These are phyloP conservation scores for Eulithis testata DNA, from an alignment of 2,888 invertebrate genomes.

Conservation along the genomic window DNA sequence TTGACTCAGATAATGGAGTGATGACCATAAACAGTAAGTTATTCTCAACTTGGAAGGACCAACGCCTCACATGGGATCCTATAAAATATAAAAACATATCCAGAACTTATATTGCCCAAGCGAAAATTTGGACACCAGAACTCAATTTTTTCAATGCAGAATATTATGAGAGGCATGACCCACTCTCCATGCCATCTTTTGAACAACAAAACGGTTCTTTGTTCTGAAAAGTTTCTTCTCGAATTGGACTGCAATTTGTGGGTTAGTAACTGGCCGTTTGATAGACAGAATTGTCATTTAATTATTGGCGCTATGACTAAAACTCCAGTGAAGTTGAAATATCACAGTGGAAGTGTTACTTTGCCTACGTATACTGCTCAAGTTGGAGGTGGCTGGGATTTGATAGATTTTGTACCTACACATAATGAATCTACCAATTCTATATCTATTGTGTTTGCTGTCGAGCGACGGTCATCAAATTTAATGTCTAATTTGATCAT, in stretches of 20 bases:
- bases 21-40: slow-evolving; percentile 1
- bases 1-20: slow-evolving; percentile 5
- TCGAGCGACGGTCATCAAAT: slow-evolving; percentile 2
- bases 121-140: slow-evolving; percentile 4
- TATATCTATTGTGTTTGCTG: neutral
- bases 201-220: neutral
- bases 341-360: neutral
- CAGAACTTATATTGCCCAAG: neutral
- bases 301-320: neutral
- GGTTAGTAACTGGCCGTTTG: slow-evolving; percentile 12
- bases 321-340: slow-evolving; percentile 2
- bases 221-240: neutral
- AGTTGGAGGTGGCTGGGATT: slow-evolving; percentile 9
- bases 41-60: neutral
- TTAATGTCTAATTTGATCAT: neutral
- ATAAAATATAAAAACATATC: neutral
- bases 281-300: slow-evolving; percentile 7
- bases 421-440: neutral
- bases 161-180: neutral
- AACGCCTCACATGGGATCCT: slow-evolving; percentile 5
- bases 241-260: neutral
- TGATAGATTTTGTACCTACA: slow-evolving; percentile 2
- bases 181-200: neutral
- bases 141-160: neutral
- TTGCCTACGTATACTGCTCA: neutral